phyloP scores from a whole-genome alignment of 1,140 invertebrate genomes.

The Whitmania pigra region DNA sequence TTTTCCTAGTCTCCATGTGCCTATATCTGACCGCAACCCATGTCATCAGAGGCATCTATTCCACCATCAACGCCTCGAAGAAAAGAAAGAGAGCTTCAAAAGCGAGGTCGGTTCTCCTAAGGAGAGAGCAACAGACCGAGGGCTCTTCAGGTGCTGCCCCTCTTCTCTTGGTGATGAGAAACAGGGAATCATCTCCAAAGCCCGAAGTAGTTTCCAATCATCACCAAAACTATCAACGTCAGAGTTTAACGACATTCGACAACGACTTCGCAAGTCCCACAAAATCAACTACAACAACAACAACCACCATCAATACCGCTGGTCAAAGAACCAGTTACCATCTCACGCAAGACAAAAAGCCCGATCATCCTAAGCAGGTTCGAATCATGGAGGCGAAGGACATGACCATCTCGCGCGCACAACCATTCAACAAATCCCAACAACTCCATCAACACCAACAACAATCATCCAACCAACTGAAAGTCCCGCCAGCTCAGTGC shows the following conservation, averaged over 20 bases:
- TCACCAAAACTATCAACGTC: not conserved
- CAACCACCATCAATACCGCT: not conserved
- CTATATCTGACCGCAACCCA: conserved; percentile 11
- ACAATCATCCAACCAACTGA: not conserved
- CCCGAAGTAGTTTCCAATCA: not conserved
- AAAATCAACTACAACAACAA: not conserved
- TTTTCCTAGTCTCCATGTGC: conserved; percentile 2
- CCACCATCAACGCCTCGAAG: not conserved
- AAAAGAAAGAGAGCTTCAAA: conserved; percentile 12
- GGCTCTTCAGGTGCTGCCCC: not conserved
- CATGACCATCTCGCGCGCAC: too few species aligned
- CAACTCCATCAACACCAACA: not conserved
- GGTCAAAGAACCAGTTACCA: not conserved
- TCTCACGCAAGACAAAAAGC: not conserved
- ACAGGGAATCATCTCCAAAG: not conserved
- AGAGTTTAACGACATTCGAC: conserved; percentile 1
- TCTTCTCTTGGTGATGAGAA: not conserved
- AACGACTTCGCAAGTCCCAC: not conserved
- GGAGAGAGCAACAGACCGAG: not conserved
- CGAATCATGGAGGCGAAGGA: too few species aligned
- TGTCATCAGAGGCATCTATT: conserved; percentile 15
- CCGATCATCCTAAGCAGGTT: too few species aligned
- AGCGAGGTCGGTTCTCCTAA: not conserved
- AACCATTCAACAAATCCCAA: not conserved
- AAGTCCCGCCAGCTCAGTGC: not conserved